Evolutionary conservation across 2,113 vertebrate species (phyloP).

Genomic region (Phaethornis superciliosus): DNA sequence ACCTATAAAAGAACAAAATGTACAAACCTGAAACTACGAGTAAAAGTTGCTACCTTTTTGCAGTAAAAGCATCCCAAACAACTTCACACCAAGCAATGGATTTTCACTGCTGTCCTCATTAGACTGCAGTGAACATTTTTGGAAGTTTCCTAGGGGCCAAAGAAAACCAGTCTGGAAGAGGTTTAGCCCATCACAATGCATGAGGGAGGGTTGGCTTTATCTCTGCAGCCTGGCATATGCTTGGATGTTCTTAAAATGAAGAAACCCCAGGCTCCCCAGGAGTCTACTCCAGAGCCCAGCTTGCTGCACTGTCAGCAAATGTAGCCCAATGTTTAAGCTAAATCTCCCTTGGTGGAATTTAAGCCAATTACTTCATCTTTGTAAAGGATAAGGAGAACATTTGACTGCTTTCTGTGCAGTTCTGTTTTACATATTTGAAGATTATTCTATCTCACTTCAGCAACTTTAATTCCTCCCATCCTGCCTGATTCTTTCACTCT

Average conservation of each 20-base stretch:
- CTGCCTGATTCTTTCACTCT: not conserved
- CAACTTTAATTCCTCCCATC: not conserved
- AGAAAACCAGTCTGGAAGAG: not conserved
- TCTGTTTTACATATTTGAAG: not conserved
- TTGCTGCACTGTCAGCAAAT: not conserved
- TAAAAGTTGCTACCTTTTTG: not conserved
- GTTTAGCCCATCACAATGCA: not conserved
- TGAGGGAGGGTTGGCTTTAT: not conserved
- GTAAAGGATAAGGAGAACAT: not conserved
- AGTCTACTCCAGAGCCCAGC: not conserved
- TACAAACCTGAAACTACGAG: not conserved
- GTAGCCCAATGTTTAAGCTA: not conserved
- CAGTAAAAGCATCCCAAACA: not conserved
- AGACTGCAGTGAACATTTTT: not conserved
- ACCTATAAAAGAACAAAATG: not conserved
- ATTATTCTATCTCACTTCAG: not conserved
- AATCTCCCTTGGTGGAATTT: not conserved
- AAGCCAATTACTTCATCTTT: conserved; percentile 5
- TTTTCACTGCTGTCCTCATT: not conserved
- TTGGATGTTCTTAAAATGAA: not conserved
- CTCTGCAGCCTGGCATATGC: not conserved
- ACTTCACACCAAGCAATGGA: not conserved
- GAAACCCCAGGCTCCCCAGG: not conserved
- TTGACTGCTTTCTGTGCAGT: not conserved
- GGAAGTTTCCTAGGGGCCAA: not conserved